Conservation (phyloP, 2,113 vertebrate genomes). For the Leptocoma aspasia region DNA sequence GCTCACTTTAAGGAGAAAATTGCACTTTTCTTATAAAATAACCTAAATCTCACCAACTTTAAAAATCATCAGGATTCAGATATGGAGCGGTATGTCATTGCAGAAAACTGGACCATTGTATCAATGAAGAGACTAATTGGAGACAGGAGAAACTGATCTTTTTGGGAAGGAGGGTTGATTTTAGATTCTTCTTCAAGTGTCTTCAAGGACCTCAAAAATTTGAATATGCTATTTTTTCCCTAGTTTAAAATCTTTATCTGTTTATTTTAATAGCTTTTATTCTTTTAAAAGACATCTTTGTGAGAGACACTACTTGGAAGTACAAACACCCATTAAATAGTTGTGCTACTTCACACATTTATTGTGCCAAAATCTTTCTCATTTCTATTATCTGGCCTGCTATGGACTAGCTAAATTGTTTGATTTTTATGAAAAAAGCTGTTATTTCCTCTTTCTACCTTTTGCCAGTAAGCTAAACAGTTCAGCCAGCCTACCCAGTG, state of each 20-base stretch:
- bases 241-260: not conserved
- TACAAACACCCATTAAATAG: not conserved
- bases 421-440: not conserved
- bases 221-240: accelerated
- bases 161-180: accelerated
- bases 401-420: not conserved
- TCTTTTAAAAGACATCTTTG: not conserved
- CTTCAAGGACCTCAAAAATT: not conserved
- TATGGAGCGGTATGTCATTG: not conserved
- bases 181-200: not conserved
- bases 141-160: not conserved
- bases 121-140: not conserved
- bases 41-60: not conserved
- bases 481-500: not conserved
- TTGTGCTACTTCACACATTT: not conserved
- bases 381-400: not conserved
- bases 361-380: not conserved
- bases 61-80: not conserved
- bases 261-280: not conserved
- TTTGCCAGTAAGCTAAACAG: not conserved
- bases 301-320: not conserved
- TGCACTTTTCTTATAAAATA: not conserved
- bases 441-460: not conserved
- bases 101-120: not conserved
- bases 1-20: not conserved